A percentile compares a stretch with the other conserved stretches of the same genome.
phyloP scores from a whole-genome alignment of 2,113 vertebrate species.

The Gymnogyps californianus region DNA sequence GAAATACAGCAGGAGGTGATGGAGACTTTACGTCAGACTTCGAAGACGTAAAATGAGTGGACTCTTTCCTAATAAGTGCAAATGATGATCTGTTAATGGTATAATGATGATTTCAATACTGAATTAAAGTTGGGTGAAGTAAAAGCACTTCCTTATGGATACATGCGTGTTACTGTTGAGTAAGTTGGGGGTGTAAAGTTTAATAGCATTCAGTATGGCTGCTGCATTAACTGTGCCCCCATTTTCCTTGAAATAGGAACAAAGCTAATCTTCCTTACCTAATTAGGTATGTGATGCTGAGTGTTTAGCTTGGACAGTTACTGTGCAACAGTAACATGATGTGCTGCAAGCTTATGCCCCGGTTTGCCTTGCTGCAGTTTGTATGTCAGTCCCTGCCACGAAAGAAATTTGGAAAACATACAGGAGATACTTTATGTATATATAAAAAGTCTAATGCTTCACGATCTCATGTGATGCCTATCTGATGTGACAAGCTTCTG shows the following conservation, averaged over 20 bases:
- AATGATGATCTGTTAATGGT: not conserved
- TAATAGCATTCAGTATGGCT: not conserved
- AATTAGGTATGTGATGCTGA: not conserved
- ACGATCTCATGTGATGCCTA: rapidly evolving
- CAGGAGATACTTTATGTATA: not conserved
- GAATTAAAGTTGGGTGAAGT: not conserved
- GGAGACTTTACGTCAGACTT: not conserved
- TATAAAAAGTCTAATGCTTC: not conserved
- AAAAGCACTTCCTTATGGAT: not conserved
- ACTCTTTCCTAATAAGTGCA: not conserved
- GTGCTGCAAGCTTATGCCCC: not conserved
- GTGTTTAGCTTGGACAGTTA: not conserved
- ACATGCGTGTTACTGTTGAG: not conserved
- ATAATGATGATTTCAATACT: not conserved
- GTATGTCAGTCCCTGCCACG: not conserved
- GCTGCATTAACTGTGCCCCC: not conserved
- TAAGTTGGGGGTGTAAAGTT: not conserved
- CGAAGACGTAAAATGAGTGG: not conserved
- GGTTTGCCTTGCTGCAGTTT: not conserved
- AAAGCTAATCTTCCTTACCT: not conserved
- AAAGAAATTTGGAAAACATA: not conserved
- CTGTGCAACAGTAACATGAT: not conserved
- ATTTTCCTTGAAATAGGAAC: not conserved
- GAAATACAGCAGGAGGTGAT: not conserved
- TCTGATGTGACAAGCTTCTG: not conserved